A percentile compares a stretch with the other conserved stretches of the same genome.
These are phyloP conservation scores for Menidia beryllina DNA, from an alignment of 2,113 vertebrate species.

Conservation along the genomic window DNA sequence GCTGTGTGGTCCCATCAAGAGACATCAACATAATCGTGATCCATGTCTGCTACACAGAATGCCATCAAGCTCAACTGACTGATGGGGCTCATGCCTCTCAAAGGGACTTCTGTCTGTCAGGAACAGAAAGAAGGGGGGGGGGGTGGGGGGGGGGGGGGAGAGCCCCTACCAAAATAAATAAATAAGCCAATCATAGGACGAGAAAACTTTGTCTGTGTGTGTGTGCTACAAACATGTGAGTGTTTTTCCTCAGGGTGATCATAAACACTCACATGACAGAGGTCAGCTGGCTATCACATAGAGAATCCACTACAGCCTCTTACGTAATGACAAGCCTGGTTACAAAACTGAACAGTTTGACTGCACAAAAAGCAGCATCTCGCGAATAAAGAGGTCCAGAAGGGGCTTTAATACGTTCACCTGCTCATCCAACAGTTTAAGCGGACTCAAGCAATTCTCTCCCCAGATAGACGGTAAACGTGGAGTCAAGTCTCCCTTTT, in stretches of 20 bases:
- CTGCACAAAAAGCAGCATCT: constrained; percentile 31
- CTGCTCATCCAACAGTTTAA: too few relatives aligned
- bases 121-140: constrained; percentile 2
- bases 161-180: constrained; percentile 30
- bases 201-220: constrained; percentile 33
- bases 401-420: too few relatives aligned
- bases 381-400: background rate
- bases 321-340: constrained; percentile 56
- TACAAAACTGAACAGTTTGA: constrained; percentile 55
- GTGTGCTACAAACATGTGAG: constrained; percentile 21
- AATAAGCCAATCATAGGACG: constrained; percentile 19
- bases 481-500: too few relatives aligned
- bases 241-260: constrained; percentile 33
- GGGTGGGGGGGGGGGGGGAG: constrained; percentile 4
- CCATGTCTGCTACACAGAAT: background rate
- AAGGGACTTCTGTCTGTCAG: background rate
- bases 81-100: background rate
- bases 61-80: too few relatives aligned
- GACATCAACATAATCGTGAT: background rate
- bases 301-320: constrained; percentile 57
- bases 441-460: too few relatives aligned
- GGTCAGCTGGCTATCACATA: constrained; percentile 66
- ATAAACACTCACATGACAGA: constrained; percentile 69
- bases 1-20: background rate
- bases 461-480: too few relatives aligned